Evolutionary conservation across 2,888 invertebrate species (phyloP), one percentile per base, ranked within the genome.

Genomic region (Mesochorus sp.): DNA sequence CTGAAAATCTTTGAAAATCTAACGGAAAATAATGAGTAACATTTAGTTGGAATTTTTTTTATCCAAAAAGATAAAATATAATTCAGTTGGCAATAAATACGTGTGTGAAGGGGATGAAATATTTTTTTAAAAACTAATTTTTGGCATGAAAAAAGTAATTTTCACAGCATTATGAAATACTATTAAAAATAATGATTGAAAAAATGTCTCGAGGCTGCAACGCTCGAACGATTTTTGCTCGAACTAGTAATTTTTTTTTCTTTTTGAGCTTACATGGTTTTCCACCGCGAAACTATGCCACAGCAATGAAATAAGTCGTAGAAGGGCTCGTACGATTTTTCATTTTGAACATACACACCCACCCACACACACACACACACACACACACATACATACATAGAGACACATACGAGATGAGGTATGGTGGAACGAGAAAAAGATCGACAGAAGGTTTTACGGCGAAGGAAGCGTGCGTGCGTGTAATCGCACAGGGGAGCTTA

Each of bases 391-490:
- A 42, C 14, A 19, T 8, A n/a, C n/a, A n/a, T n/a, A n/a, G n/a
- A 37, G 8, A 37, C 37, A 8, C 37, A 3, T 8, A n/a, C 24
- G 6, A n/a, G 37, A 0, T 37, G 39, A 51, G 26, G 26, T 10
- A 5, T 19, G 31, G 19, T 10, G 31, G 26, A 47, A 62, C 28
- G 62, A 47, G 44, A 47, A 47, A 47, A 62, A 62, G 44, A 62
- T 44, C 44, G 47, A 28, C 26, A 31, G 42, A 17, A 19, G 39
- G 39, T 66, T 53, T 37, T 44, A 21, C 24, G 44, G 47, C 2
- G 55, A 62, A 53, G 31, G 39, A 59, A 51, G 17, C 44, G 44
- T 26, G 51, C 67, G 51, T 49, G 59, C 59, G 42, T 44, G 74
- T 74, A 61, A 67, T 31, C 67, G 67, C 14, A 3, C 21, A 21